Percentiles rank a stretch among this genome's conserved stretches.
Conservation (phyloP, 2,888 invertebrate genomes). For the Ptilodon capucinus region DNA sequence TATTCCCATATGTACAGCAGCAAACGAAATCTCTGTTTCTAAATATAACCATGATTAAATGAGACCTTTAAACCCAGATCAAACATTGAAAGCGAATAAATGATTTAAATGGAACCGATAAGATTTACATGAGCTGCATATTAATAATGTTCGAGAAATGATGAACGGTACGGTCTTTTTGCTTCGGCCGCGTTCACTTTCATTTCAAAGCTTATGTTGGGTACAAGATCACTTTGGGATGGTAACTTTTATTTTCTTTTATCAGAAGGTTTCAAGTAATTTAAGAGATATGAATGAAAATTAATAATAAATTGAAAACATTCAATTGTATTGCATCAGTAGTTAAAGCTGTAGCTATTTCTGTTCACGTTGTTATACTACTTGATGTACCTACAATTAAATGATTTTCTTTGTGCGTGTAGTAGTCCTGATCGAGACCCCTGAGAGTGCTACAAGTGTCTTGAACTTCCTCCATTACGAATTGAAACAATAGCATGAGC, state of each 20-base stretch:
- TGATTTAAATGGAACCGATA: background rate
- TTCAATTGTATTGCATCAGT: too few relatives aligned
- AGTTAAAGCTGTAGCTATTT: too few relatives aligned
- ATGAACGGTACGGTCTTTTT: background rate
- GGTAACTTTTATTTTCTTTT: background rate
- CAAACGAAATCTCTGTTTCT: background rate
- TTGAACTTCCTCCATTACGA: conserved; percentile 11
- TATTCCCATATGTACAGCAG: too few relatives aligned
- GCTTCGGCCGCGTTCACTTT: background rate
- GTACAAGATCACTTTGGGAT: background rate
- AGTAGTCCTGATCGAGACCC: background rate
- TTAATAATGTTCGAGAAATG: background rate
- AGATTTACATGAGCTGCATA: background rate
- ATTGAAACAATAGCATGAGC: conserved; percentile 25
- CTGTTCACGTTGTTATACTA: too few relatives aligned
- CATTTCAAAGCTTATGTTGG: background rate
- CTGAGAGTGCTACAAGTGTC: background rate
- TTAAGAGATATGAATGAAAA: too few relatives aligned
- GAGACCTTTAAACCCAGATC: background rate
- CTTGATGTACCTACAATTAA: too few relatives aligned
- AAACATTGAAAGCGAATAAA: background rate
- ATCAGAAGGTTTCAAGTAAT: background rate
- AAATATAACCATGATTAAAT: background rate
- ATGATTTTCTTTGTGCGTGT: too few relatives aligned
- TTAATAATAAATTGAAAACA: too few relatives aligned